Base-by-base conservation (phyloP, 2,888 invertebrate species). In the Ochropacha duplaris region DNA sequence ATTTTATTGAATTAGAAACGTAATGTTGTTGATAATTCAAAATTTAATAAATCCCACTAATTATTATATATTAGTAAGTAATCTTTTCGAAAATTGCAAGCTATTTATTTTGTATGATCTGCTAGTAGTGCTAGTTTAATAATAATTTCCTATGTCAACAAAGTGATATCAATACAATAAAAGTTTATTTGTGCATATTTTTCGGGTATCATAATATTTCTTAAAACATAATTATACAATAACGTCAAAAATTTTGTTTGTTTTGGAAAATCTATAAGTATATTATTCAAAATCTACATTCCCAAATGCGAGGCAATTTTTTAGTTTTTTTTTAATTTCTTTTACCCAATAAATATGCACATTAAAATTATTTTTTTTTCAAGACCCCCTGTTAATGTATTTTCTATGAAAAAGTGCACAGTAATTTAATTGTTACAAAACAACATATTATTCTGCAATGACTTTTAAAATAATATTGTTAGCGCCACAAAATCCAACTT, bases 241-340 rank as follows among this genome's bases (percentile, higher is more conserved):
- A 84, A 83, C 76, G 76, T 86, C 83, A 83, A 83, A 88, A 84
- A 84, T 88, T 82, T 82, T 81, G 83, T 80, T 81, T 26, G 28
- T 88, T 89, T 90, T 88, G 83, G 83, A 89, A 89, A 86, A 84
- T 81, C 84, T 90, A 88, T 81, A 80, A 76, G 80, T 83, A 87
- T 88, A 86, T 85, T 84, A 86, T 79, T 90, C 90, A 91, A 90
- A 92, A 90, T 91, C 90, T 92, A 92, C 88, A 81, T 87, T 90
- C 86, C 92, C 92, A 92, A 92, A 92, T 92, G 92, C 92, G 92
- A 92, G 92, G 92, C 81, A 91, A 92, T 91, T 89, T 82, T 84
- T 83, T 89, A 90, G 89, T 90, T 83, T 44, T 81, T 79, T 90
- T 83, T 44, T 81, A 79, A 83, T 81, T 79, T 81, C 81, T 78